phyloP scores from a whole-genome alignment of 1,140 invertebrate genomes.

The Augochlora pura region DNA sequence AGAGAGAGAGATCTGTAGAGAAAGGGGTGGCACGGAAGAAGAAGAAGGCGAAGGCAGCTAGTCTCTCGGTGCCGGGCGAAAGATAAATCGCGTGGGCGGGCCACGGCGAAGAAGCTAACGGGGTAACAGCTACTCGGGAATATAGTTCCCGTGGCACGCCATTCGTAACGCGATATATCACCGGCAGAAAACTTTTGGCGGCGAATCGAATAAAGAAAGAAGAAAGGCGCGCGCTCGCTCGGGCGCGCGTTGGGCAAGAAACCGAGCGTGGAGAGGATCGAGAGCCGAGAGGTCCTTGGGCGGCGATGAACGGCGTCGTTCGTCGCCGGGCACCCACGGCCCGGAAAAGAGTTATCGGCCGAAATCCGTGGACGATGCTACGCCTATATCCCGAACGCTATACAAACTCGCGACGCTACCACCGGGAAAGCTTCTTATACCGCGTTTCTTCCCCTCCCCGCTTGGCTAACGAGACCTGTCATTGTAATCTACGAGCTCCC shows the following conservation, averaged over 20 bases:
- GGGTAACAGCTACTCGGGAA: constrained; percentile 68
- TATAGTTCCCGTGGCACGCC: constrained; percentile 66
- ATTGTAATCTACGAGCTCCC: too few species aligned
- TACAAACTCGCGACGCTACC: neutral
- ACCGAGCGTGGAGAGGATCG: constrained; percentile 10
- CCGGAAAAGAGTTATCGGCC: neutral
- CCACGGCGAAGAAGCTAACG: constrained; percentile 64
- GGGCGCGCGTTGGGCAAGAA: too few species aligned
- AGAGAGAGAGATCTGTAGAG: too few species aligned
- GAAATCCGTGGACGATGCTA: neutral
- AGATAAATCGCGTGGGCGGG: constrained; percentile 66
- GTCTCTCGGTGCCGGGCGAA: constrained; percentile 49
- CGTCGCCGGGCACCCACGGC: constrained; percentile 29
- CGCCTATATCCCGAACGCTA: neutral
- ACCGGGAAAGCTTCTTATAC: neutral
- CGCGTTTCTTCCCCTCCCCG: neutral
- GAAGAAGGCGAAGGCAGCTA: neutral
- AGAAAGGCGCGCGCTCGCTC: constrained; percentile 28
- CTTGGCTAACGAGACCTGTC: too few species aligned
- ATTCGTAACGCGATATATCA: constrained; percentile 68
- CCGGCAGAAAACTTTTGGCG: constrained; percentile 58
- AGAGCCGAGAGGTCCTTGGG: constrained; percentile 33
- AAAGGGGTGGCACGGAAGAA: neutral
- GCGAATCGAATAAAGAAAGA: constrained; percentile 55
- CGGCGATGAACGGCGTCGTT: constrained; percentile 41